Evolutionary conservation across 1,140 invertebrate genomes (phyloP), one percentile per base, ranked within the genome.

Genomic region (Penaeus indicus): DNA sequence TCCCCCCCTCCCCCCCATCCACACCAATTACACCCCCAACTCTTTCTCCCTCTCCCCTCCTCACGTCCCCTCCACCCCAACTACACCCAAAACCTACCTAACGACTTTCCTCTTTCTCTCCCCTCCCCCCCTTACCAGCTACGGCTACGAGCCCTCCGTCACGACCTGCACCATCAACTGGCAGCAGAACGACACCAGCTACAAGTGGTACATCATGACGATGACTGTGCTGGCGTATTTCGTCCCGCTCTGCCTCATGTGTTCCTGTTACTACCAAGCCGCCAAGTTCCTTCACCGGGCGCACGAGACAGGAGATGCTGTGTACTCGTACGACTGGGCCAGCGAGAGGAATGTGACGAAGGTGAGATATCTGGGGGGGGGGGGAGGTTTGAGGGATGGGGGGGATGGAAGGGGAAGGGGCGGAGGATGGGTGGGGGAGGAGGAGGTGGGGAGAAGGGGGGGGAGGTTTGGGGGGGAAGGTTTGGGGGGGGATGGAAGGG

Each of bases 191-290:
- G 86, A 88, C 86, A 42, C 86, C 42, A 77, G 86, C 54, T 88
- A 88, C 86, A 88, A 88, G 86, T 88, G 86, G 86, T 88, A 83
- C 80, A 88, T 88, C 80, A 88, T 88, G 86, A 75, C 69, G n/a
- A 5, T 83, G n/a, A 60, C 21, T 21, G 79, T 88, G n/a, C 16
- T 88, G 54, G 86, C 72, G 27, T 88, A 87, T 60, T n/a, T 83
- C 61, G 67, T 88, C 77, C 86, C 86, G 1, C 78, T 88, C 16
- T 82, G 81, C 79, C 79, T 88, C 79, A 88, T 88, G 63, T 83
- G 79, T 54, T 67, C 32, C 27, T 88, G 86, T 42, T 88, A 88
- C 86, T 88, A 88, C 79, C 86, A 88, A 60, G 86, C 86, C 25
- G 22, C 86, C 16, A 69, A 78, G 47, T 88, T 83, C 86, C 86